Evolutionary conservation across 2,113 vertebrate genomes (phyloP), one percentile per base, ranked within the genome.

Genomic region (Callocephalon fimbriatum): DNA sequence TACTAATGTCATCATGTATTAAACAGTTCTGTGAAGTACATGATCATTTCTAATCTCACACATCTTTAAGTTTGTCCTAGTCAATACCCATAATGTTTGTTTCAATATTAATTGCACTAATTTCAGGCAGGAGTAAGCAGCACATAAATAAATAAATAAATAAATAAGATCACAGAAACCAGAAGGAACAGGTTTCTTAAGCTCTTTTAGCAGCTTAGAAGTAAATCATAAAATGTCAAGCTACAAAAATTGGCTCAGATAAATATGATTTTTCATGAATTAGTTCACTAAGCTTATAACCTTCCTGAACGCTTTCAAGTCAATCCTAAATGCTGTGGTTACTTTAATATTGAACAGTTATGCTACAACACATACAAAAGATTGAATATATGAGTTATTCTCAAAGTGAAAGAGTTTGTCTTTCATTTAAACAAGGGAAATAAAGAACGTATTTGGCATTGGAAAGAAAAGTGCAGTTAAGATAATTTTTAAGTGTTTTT

Each of bases 151-250:
- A 32, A 18, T 14, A 72, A 32, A 18, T 14, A 78, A 63, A 54
- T 7, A 74, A 58, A 58, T 37, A 37, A 80, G 93, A 84, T 71
- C 76, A 90, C 65, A 82, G 56, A 93, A 96, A 96, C 89, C 89
- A 97, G 58, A 95, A 98, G 58, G 80, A 97, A 97, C 95, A 96
- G 63, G 58, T 97, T 98, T 97, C 90, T 97, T 98, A 98, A 98
- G 93, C 96, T 98, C 96, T 98, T 98, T 97, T 97, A 98, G 95
- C 90, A 97, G 97, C 97, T 98, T 98, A 98, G 86, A 96, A 98
- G 91, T 95, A 98, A 98, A 98, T 98, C 90, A 97, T 90, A 97
- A 98, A 98, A 98, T 98, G 97, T 97, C 98, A 98, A 97, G 94
- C 96, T 94, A 97, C 88, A 98, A 97, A 98, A 98, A 97, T 97